Evolutionary conservation across 1,140 invertebrate genomes (phyloP).

Genomic region (Cyclina sinensis): DNA sequence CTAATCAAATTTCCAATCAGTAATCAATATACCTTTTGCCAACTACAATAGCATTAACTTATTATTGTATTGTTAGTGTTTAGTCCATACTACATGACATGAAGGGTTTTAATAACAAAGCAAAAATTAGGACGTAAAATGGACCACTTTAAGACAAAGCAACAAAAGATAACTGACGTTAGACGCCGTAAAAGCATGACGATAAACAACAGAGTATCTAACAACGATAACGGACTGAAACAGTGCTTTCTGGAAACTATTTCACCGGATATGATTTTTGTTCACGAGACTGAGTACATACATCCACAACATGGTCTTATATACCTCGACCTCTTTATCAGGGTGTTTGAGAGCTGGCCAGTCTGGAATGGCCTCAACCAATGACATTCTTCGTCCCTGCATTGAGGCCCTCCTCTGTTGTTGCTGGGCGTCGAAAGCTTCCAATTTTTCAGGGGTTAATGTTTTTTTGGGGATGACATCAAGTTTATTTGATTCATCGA

Average conservation of each 20-base stretch:
- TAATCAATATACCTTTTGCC: not conserved
- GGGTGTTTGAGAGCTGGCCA: constrained; percentile 95
- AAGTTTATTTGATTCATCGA: constrained; percentile 78
- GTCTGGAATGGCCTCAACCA: constrained; percentile 98
- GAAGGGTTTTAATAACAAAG: not conserved
- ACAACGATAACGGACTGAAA: constrained; percentile 32
- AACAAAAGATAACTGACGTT: constrained; percentile 1
- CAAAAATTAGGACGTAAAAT: constrained; percentile 1
- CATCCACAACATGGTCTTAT: constrained; percentile 42
- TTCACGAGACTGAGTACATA: constrained; percentile 28
- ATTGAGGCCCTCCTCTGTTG: constrained; percentile 85
- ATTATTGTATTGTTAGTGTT: not conserved
- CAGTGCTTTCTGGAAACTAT: constrained; percentile 5
- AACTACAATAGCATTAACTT: not conserved
- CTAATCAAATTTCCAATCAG: no score
- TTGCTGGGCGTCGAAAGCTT: constrained; percentile 78
- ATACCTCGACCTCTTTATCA: constrained; percentile 85
- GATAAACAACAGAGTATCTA: not conserved
- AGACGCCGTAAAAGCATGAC: not conserved
- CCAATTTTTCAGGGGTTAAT: constrained; percentile 81
- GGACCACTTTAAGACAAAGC: constrained; percentile 6
- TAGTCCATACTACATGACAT: not conserved
- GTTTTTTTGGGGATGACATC: constrained; percentile 76
- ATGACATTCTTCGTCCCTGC: constrained; percentile 92
- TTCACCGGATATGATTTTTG: constrained; percentile 3